Conservation (phyloP, 2,797 vertebrate genomes). For the Cynodonichthys magdalenae region DNA sequence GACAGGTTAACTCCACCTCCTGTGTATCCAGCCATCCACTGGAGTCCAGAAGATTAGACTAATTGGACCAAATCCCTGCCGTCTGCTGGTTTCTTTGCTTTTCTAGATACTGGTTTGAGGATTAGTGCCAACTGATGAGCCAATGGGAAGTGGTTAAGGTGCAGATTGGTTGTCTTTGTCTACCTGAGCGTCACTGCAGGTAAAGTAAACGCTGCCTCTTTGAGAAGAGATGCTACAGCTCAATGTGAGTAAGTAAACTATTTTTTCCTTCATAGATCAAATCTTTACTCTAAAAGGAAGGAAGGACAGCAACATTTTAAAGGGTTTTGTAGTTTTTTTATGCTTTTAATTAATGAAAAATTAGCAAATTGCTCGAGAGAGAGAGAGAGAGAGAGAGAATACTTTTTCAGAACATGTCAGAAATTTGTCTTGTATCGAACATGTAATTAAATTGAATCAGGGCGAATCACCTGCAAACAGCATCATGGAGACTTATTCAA, state of each 20-base stretch:
- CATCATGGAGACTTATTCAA: constrained; percentile 83
- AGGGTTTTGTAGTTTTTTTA: too few relatives aligned
- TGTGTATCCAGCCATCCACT: constrained; percentile 12
- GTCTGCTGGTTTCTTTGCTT: constrained; percentile 46
- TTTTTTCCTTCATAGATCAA: constrained; percentile 18
- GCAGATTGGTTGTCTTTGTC: constrained; percentile 26
- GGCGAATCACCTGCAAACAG: constrained; percentile 8
- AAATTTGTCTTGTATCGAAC: too few relatives aligned
- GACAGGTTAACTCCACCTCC: not conserved
- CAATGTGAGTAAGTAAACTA: constrained; percentile 22
- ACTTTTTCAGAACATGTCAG: too few relatives aligned
- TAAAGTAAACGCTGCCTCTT: constrained; percentile 17
- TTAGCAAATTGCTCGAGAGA: too few relatives aligned
- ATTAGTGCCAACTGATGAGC: constrained; percentile 30
- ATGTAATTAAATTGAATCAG: not conserved
- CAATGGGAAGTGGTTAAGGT: constrained; percentile 35
- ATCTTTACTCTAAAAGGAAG: too few relatives aligned
- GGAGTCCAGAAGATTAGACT: constrained; percentile 51
- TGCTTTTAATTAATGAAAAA: too few relatives aligned
- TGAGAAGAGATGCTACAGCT: constrained; percentile 1
- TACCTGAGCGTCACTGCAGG: constrained; percentile 15
- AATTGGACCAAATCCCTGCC: constrained; percentile 50
- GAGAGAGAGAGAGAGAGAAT: too few relatives aligned
- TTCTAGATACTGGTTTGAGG: constrained; percentile 31
- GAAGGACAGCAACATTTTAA: too few relatives aligned